Conservation (phyloP, 2,797 vertebrate species). For the Graptemys geographica region DNA sequence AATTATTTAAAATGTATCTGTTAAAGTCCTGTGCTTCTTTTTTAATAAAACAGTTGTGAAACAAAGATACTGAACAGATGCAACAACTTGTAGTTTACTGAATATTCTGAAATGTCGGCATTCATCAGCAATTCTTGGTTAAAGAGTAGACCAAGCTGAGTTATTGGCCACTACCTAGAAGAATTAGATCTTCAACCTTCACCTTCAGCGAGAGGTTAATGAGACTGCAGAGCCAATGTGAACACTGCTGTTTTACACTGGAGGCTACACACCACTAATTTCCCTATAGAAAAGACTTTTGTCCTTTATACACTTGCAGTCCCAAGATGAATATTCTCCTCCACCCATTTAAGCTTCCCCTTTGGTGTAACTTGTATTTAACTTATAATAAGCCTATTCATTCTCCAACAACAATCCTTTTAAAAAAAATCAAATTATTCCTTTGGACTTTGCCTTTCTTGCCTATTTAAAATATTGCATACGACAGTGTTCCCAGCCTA, state of each 20-base stretch:
- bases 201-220: rapidly evolving
- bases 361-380: not conserved
- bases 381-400: not conserved
- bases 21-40: slow-evolving; percentile 2
- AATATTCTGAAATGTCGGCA: not conserved
- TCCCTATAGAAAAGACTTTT: slow-evolving; percentile 20
- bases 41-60: not conserved
- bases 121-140: not conserved
- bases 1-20: slow-evolving; percentile 14
- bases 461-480: not conserved
- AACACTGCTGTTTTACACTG: not conserved
- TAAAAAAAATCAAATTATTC: not conserved
- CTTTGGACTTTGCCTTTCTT: slow-evolving; percentile 26
- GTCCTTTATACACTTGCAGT: slow-evolving; percentile 4
- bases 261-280: not conserved
- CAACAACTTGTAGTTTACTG: not conserved
- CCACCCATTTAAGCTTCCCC: not conserved
- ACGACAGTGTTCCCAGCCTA: not conserved
- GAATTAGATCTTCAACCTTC: not conserved
- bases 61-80: not conserved
- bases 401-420: not conserved
- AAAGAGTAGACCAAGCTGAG: not conserved
- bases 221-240: not conserved
- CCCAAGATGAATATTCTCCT: not conserved
- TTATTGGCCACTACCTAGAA: rapidly evolving